A percentile compares a stretch with the other conserved stretches of the same genome.
Evolutionary conservation across 2,113 vertebrate genomes (phyloP).

Genomic region (Tyrannus savana): DNA sequence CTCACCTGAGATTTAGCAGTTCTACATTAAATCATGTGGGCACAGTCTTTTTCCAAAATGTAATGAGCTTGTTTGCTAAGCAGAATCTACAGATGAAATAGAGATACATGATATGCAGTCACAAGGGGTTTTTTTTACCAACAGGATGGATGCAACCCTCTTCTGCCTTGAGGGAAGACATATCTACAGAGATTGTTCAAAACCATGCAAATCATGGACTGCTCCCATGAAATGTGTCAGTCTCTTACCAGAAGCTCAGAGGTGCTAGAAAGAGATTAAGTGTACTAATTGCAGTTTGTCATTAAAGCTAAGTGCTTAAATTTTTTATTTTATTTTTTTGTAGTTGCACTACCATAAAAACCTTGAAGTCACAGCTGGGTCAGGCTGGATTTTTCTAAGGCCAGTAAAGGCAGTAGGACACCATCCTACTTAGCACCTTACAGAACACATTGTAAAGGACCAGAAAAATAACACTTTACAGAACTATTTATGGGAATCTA

Average conservation of each 20-base stretch:
- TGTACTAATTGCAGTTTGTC: neutral
- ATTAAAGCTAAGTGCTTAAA: neutral
- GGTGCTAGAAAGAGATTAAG: neutral
- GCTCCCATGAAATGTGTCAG: neutral
- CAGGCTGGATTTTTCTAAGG: neutral
- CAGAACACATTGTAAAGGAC: neutral
- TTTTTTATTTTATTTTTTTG: neutral
- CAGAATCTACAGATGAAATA: neutral
- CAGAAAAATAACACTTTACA: neutral
- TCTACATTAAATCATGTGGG: neutral
- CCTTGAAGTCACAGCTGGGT: neutral
- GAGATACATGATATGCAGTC: neutral
- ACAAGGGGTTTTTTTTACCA: neutral
- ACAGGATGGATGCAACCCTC: neutral
- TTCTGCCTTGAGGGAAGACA: neutral
- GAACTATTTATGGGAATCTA: neutral
- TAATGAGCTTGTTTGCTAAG: neutral
- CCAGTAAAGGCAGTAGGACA: neutral
- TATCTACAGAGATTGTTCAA: neutral
- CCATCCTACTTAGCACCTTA: neutral
- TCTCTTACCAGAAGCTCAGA: neutral
- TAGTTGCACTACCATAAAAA: neutral
- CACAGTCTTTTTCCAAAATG: neutral
- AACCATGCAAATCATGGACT: neutral
- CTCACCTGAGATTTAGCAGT: neutral